Conservation (phyloP, 2,888 invertebrate genomes). For the Netelia melanura region DNA sequence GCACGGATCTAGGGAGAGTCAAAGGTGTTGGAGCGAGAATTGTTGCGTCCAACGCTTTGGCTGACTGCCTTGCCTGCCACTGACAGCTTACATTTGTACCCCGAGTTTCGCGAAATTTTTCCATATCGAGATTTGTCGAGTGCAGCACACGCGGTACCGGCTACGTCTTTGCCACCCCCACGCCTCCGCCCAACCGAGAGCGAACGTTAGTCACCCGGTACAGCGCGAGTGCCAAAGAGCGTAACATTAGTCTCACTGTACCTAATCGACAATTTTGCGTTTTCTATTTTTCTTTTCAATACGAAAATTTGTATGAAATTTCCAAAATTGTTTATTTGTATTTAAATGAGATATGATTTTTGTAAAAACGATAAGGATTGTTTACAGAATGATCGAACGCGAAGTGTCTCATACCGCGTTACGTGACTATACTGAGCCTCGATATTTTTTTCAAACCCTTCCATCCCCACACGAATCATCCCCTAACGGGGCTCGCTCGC, state of each 20-base stretch:
- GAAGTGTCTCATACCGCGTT: constrained; percentile 34
- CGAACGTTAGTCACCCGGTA: neutral
- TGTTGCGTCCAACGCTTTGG: constrained; percentile 66
- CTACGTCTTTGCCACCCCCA: neutral
- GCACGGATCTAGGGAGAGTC: constrained; percentile 70
- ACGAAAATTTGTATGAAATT: neutral
- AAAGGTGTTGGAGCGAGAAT: constrained; percentile 78
- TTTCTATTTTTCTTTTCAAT: neutral
- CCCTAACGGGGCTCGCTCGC: constrained; percentile 20
- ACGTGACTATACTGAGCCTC: constrained; percentile 52
- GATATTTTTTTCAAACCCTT: constrained; percentile 54
- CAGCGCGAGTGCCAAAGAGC: constrained; percentile 27
- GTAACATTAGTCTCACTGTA: constrained; percentile 7
- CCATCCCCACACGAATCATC: constrained; percentile 27
- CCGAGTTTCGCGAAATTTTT: constrained; percentile 79
- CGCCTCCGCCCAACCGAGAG: neutral
- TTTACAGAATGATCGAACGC: constrained; percentile 12
- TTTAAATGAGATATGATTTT: neutral
- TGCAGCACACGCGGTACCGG: constrained; percentile 68
- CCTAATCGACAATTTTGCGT: neutral
- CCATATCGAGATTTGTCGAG: constrained; percentile 81
- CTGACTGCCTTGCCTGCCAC: constrained; percentile 79
- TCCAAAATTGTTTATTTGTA: neutral
- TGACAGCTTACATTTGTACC: constrained; percentile 84
- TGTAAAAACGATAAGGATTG: neutral